phyloP scores from a whole-genome alignment of 2,113 vertebrate genomes.

The Diadophis punctatus region DNA sequence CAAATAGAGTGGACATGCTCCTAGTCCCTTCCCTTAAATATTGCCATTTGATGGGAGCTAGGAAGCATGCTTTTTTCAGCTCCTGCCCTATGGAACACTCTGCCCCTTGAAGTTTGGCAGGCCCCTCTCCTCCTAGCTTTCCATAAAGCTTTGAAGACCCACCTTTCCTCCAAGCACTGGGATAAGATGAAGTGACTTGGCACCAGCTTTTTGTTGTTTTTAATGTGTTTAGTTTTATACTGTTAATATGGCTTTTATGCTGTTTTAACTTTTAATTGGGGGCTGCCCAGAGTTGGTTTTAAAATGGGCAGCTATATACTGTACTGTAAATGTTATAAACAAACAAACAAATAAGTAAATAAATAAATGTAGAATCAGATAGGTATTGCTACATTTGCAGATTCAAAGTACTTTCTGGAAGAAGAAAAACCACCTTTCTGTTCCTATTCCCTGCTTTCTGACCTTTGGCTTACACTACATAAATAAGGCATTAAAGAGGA shows the following conservation, averaged over 20 bases:
- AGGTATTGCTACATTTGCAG: not conserved
- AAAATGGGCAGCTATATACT: not conserved
- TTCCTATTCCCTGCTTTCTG: not conserved
- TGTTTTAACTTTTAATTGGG: not conserved
- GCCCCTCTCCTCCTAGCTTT: not conserved
- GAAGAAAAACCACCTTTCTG: not conserved
- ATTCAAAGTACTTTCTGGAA: not conserved
- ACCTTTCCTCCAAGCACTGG: not conserved
- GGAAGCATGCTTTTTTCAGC: not conserved
- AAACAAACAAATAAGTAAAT: too few species aligned
- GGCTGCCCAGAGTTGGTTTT: not conserved
- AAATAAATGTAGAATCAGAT: not conserved
- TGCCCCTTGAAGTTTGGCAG: not conserved
- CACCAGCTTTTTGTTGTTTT: not conserved
- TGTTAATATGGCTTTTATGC: not conserved
- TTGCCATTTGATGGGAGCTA: not conserved
- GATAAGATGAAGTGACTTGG: not conserved
- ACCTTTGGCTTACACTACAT: not conserved
- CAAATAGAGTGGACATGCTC: not conserved
- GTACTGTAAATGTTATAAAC: too few species aligned
- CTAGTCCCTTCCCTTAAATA: not conserved
- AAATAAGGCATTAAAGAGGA: not conserved
- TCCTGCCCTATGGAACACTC: too few species aligned
- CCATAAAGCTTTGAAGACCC: not conserved
- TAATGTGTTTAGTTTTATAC: not conserved